phyloP scores from a whole-genome alignment of 2,113 vertebrate species.

The Tamias sibiricus region DNA sequence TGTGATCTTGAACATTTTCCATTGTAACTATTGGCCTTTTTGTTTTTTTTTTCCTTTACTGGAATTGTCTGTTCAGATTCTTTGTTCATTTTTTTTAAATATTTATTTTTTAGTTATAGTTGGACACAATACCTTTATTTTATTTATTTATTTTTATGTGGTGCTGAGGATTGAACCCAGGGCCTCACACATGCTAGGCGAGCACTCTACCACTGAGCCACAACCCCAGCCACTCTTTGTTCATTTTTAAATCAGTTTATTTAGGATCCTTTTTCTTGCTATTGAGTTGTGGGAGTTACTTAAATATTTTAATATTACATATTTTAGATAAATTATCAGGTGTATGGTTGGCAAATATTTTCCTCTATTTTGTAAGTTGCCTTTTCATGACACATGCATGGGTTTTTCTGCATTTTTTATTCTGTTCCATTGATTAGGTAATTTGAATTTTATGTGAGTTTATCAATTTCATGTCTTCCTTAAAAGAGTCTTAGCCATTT shows the following conservation, averaged over 20 bases:
- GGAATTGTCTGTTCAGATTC: not conserved
- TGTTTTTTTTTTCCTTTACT: not conserved
- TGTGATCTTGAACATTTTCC: not conserved
- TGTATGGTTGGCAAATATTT: not conserved
- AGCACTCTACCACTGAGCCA: too few relatives aligned
- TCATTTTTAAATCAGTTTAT: not conserved
- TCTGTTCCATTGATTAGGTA: not conserved
- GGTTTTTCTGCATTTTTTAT: not conserved
- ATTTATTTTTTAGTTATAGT: too few relatives aligned
- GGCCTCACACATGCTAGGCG: too few relatives aligned
- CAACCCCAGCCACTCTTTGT: too few relatives aligned
- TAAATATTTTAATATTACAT: not conserved
- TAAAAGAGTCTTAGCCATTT: not conserved
- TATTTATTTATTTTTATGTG: too few relatives aligned
- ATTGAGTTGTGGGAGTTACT: not conserved
- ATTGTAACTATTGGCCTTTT: not conserved
- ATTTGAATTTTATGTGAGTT: not conserved
- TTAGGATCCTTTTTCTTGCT: not conserved
- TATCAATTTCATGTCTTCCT: not conserved
- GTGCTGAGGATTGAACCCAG: too few relatives aligned
- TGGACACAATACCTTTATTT: too few relatives aligned
- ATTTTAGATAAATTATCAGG: not conserved
- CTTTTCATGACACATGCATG: not conserved
- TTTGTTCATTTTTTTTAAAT: not conserved
- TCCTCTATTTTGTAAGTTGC: not conserved